phyloP scores from a whole-genome alignment of 2,888 invertebrate species.

The Callosobruchus maculatus region DNA sequence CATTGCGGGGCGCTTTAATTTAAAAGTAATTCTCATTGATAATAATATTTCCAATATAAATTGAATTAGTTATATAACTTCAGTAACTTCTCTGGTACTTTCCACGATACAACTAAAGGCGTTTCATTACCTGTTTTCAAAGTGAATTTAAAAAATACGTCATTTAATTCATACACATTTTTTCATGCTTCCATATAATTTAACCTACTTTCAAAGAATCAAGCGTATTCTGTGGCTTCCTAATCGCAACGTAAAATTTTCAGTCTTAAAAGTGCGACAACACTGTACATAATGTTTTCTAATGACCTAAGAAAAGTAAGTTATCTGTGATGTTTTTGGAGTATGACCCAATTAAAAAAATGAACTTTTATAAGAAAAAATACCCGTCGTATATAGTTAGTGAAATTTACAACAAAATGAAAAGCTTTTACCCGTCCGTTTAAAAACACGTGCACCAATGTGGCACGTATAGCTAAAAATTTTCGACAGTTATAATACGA shows the following conservation, averaged over 20 bases:
- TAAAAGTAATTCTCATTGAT: too few relatives aligned
- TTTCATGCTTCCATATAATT: too few relatives aligned
- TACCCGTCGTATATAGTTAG: constrained; percentile 12
- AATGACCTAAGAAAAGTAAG: constrained; percentile 35
- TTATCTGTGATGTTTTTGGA: constrained; percentile 35
- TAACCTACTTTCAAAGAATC: not conserved
- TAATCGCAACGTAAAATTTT: not conserved
- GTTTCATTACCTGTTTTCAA: too few relatives aligned
- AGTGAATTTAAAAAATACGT: too few relatives aligned
- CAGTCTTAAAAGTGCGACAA: not conserved
- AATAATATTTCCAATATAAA: too few relatives aligned
- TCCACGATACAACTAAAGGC: too few relatives aligned
- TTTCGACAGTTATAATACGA: not conserved
- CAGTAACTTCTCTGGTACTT: too few relatives aligned
- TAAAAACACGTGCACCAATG: constrained; percentile 4
- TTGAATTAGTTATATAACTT: too few relatives aligned
- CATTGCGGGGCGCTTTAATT: too few relatives aligned
- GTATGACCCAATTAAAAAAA: constrained; percentile 25
- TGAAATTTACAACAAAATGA: constrained; percentile 5
- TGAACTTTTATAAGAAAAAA: constrained; percentile 15
- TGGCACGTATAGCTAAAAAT: not conserved
- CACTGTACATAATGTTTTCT: constrained; percentile 17
- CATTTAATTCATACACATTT: too few relatives aligned
- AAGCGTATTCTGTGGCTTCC: not conserved
- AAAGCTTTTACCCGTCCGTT: constrained; percentile 24